phyloP scores from a whole-genome alignment of 2,888 invertebrate species.

The Helicoverpa assulta region DNA sequence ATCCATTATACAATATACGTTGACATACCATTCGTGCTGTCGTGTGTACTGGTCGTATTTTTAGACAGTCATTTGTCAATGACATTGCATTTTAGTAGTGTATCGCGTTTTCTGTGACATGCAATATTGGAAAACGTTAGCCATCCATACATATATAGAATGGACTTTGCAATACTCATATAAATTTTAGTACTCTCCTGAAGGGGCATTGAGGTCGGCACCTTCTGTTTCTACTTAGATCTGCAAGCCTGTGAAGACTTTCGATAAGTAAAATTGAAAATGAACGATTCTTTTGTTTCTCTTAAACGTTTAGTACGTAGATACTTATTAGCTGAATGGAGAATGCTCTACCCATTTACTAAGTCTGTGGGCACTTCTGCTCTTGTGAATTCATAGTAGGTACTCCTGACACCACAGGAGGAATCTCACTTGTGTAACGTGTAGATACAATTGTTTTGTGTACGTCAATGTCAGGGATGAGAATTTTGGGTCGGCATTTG shows the following conservation, averaged over 20 bases:
- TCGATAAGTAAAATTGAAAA: too few species aligned
- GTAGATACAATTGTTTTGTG: background rate
- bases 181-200: too few species aligned
- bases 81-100: conserved; percentile 65
- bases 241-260: too few species aligned
- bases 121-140: conserved; percentile 60
- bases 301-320: too few species aligned
- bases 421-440: conserved; percentile 19
- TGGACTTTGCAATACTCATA: background rate
- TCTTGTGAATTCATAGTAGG: background rate
- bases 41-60: conserved; percentile 66
- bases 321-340: too few species aligned
- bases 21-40: conserved; percentile 34
- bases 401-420: background rate
- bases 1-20: conserved; percentile 22
- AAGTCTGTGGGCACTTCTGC: background rate
- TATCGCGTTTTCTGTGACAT: conserved; percentile 60
- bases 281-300: too few species aligned
- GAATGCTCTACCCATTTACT: background rate
- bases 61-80: conserved; percentile 63
- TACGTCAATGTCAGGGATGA: conserved; percentile 10
- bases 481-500: conserved; percentile 23
- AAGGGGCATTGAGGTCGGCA: background rate
- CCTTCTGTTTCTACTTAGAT: background rate
- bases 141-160: background rate